Evolutionary conservation across 2,888 invertebrate genomes (phyloP).

Genomic region (Stegana nigrithorax): DNA sequence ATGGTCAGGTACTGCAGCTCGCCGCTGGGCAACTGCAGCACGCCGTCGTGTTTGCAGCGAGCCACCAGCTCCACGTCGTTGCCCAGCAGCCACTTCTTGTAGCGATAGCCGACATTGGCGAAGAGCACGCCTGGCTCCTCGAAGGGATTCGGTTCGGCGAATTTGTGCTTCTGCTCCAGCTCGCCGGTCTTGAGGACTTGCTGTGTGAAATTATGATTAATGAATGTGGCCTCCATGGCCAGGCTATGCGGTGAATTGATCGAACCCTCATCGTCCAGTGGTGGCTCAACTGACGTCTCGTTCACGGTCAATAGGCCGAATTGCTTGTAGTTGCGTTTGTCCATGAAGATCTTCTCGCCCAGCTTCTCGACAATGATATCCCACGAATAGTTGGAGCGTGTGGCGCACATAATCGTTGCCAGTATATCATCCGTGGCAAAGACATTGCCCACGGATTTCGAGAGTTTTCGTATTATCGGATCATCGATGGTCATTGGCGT

Average conservation of each 20-base stretch:
- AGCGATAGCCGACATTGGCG: conserved; percentile 96
- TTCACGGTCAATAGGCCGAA: conserved; percentile 97
- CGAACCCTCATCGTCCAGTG: conserved; percentile 94
- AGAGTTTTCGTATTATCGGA: conserved; percentile 92
- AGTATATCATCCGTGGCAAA: conserved; percentile 98
- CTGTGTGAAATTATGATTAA: conserved; percentile 99
- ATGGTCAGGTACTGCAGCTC: conserved; percentile 94
- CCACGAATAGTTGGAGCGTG: conserved; percentile 98
- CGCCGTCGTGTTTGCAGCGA: conserved; percentile 98
- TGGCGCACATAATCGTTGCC: conserved; percentile 98
- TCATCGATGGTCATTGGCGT: conserved; percentile 97
- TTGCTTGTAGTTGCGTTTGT: conserved; percentile 97
- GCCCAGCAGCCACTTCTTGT: conserved; percentile 96
- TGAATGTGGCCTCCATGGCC: conserved; percentile 98
- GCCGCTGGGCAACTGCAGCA: conserved; percentile 86
- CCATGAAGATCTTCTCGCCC: conserved; percentile 95
- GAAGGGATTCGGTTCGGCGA: conserved; percentile 93
- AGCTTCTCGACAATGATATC: conserved; percentile 98
- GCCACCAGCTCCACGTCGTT: conserved; percentile 92
- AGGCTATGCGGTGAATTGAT: conserved; percentile 96
- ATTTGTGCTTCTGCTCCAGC: conserved; percentile 86
- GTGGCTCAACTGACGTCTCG: conserved; percentile 98
- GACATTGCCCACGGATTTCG: conserved; percentile 95
- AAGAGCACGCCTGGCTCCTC: conserved; percentile 92
- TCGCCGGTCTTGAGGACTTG: conserved; percentile 81